Evolutionary conservation across 2,797 vertebrate genomes (phyloP), one percentile per base, ranked within the genome.

Genomic region (Gadopsis bispinosus): DNA sequence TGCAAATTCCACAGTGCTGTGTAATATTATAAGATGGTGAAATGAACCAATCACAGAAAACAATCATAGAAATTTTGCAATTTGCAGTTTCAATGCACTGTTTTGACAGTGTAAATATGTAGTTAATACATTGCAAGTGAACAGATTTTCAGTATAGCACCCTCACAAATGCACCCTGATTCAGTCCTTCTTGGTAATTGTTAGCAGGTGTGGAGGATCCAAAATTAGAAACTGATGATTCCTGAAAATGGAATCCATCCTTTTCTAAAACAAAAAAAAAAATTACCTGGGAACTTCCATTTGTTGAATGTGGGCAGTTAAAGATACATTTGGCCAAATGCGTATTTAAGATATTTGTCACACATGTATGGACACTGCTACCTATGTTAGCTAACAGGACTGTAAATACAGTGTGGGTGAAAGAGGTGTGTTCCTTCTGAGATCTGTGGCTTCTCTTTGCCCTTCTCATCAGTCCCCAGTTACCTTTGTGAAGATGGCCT

Each of bases 151-250:
- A 53, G 29, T 12, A 37, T 7, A 65, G 47, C 48, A 58, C 5
- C 26, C 13, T 59, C 3, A 50, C 26, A 74, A 71, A 66, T 13
- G 58, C 61, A 82, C 41, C 79, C 70, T 69, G 68, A 75, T 85
- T 85, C 62, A 69, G 77, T 76, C 69, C 53, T 53, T 89, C 60
- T 85, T 53, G 29, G 62, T 83, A 88, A 79, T 83, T 81, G 29
- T 75, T 69, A 73, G 84, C 80, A 84, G 81, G 75, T 88, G 84
- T 79, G 50, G 41, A 53, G 35, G 35, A 20, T 79, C 73, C 58
- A 68, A 73, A 84, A 85, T 67, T 81, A 84, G 83, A 84, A 89
- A 83, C 61, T 47, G 64, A 56, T 68, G 70, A 85, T 12, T 56
- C 37, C 37, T 47, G 63, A 75, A 72, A 79, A 69, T 33, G 19